These are phyloP conservation scores for Rhinoraja longicauda DNA, from an alignment of 2,797 vertebrate genomes.

Conservation along the genomic window DNA sequence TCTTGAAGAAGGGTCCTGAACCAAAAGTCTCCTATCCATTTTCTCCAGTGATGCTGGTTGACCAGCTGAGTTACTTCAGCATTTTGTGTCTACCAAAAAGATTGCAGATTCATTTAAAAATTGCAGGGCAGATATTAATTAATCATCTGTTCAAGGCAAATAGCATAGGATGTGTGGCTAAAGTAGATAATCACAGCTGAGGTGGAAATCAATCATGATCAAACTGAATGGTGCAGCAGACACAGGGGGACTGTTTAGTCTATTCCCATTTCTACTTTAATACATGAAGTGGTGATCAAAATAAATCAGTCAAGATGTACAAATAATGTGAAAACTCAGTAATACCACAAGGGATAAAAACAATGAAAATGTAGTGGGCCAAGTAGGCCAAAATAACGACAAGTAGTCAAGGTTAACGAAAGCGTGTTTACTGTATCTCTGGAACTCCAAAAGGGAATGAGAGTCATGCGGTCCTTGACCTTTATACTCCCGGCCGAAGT, in stretches of 20 bases:
- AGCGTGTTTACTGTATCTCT: too few species aligned
- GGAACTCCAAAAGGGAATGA: too few species aligned
- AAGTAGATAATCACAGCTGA: neutral
- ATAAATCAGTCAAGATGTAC: neutral
- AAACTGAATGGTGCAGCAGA: neutral
- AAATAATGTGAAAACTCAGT: neutral
- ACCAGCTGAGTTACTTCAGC: too few species aligned
- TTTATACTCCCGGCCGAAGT: too few species aligned
- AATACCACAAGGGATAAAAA: neutral
- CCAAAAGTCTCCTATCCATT: too few species aligned
- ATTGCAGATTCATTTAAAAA: neutral
- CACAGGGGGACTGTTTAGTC: too few species aligned
- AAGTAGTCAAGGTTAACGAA: too few species aligned
- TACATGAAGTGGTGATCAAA: neutral
- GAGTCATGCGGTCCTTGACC: too few species aligned
- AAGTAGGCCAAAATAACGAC: too few species aligned
- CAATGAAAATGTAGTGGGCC: neutral
- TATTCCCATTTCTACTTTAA: neutral
- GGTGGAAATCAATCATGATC: neutral
- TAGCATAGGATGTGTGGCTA: neutral
- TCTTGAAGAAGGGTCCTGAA: too few species aligned
- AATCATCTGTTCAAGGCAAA: neutral
- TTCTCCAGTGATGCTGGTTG: too few species aligned
- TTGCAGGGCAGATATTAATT: neutral
- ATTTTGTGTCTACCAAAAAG: too few species aligned